A percentile compares a stretch with the other conserved stretches of the same genome.
phyloP scores from a whole-genome alignment of 2,888 invertebrate species.

The Eristalis pertinax region DNA sequence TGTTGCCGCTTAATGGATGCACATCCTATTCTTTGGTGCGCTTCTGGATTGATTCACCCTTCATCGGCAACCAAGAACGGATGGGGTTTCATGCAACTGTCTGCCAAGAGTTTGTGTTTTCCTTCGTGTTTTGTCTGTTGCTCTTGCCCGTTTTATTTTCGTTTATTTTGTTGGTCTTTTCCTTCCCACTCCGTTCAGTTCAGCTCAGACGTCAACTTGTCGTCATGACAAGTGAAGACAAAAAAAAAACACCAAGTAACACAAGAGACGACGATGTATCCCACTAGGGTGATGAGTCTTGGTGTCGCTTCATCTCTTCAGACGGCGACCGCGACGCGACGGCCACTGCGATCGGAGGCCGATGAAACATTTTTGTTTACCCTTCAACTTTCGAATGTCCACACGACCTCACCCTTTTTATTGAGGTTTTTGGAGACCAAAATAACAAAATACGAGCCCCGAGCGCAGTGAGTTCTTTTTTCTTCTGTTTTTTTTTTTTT shows the following conservation, averaged over 20 bases:
- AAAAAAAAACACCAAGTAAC: conserved; percentile 12
- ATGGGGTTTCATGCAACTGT: conserved; percentile 46
- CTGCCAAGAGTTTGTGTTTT: conserved; percentile 55
- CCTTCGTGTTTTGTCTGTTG: conserved; percentile 47
- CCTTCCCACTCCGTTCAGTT: conserved; percentile 7
- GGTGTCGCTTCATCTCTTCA: conserved; percentile 16
- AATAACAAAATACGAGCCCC: background rate
- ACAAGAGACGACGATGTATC: background rate
- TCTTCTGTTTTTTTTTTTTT: background rate
- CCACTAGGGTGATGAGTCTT: conserved; percentile 14
- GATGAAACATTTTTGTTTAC: conserved; percentile 38
- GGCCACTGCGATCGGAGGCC: conserved; percentile 17
- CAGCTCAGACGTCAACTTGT: conserved; percentile 63
- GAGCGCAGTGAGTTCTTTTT: background rate
- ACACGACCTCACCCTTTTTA: conserved; percentile 41
- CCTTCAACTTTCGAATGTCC: conserved; percentile 52
- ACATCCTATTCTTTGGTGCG: conserved; percentile 49
- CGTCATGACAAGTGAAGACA: conserved; percentile 46
- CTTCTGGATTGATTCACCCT: background rate
- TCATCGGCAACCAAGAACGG: background rate
- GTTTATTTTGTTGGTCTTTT: conserved; percentile 1
- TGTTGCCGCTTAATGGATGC: conserved; percentile 58
- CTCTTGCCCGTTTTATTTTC: conserved; percentile 26
- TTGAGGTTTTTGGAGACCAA: background rate
- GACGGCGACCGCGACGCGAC: background rate